Evolutionary conservation across 2,113 vertebrate species (phyloP).

Genomic region (Onychorhynchus coronatus): DNA sequence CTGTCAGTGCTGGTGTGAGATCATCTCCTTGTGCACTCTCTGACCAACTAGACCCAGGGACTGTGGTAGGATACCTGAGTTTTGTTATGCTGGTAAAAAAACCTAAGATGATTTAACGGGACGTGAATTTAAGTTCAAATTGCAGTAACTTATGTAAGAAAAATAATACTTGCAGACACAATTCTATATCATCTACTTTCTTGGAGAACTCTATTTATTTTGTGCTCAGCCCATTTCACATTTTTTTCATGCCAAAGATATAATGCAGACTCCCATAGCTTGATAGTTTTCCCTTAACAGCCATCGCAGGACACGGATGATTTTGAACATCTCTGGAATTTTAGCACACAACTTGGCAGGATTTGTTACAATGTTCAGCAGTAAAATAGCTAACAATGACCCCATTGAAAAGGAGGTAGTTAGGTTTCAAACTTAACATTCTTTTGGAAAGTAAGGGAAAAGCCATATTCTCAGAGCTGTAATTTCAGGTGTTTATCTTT

Average conservation of each 20-base stretch:
- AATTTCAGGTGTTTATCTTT: constrained; percentile 53
- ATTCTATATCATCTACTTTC: background rate
- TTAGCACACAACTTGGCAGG: background rate
- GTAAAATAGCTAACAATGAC: constrained; percentile 31
- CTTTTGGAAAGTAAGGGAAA: background rate
- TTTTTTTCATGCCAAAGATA: background rate
- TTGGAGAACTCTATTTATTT: background rate
- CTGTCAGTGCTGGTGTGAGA: background rate
- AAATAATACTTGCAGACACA: background rate
- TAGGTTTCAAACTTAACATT: background rate
- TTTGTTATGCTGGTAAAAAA: background rate
- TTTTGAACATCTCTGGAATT: constrained; percentile 37
- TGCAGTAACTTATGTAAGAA: background rate
- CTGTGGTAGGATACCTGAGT: background rate
- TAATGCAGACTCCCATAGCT: background rate
- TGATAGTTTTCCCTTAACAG: constrained; percentile 6
- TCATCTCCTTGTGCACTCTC: background rate
- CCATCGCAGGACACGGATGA: background rate
- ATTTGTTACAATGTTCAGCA: background rate
- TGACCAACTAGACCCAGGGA: background rate
- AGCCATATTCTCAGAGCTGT: background rate
- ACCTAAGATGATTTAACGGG: background rate
- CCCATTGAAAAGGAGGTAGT: background rate
- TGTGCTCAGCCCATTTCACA: background rate
- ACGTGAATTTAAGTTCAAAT: background rate